Evolutionary conservation across 2,113 vertebrate species (phyloP).

Genomic region (Lasiurus borealis): DNA sequence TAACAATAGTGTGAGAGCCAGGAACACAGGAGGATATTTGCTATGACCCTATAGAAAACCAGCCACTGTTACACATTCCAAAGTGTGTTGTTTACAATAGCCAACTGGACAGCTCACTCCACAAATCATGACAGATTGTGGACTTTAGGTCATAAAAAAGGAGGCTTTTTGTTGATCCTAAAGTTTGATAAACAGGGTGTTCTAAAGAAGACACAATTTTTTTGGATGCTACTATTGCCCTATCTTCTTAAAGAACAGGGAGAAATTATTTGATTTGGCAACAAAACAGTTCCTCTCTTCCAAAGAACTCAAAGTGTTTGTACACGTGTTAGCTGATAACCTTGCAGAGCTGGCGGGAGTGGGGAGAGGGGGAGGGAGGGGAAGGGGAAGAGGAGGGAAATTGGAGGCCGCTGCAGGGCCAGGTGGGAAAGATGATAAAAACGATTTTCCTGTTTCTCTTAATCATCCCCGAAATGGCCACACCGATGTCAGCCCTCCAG

Average conservation of each 20-base stretch:
- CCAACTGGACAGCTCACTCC: neutral
- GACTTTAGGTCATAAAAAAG: conserved; percentile 1
- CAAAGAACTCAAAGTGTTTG: conserved; percentile 46
- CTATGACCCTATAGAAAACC: neutral
- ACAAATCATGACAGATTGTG: neutral
- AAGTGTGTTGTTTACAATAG: conserved; percentile 45
- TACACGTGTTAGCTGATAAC: neutral
- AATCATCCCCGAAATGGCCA: neutral
- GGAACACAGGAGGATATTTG: neutral
- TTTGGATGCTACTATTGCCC: neutral
- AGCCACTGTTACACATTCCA: neutral
- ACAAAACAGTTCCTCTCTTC: neutral
- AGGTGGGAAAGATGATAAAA: neutral
- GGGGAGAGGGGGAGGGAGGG: neutral
- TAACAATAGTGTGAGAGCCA: neutral
- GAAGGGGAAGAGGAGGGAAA: neutral
- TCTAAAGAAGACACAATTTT: neutral
- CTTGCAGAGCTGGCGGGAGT: neutral
- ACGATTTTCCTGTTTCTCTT: conserved; percentile 21
- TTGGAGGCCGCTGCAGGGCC: neutral
- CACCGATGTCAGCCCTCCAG: neutral
- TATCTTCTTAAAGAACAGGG: conserved; percentile 41
- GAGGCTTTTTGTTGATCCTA: neutral
- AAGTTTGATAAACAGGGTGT: conserved; percentile 22
- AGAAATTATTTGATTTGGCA: conserved; percentile 40